Base-by-base conservation (phyloP, 2,113 vertebrate species). In the Trematomus loennbergii region DNA sequence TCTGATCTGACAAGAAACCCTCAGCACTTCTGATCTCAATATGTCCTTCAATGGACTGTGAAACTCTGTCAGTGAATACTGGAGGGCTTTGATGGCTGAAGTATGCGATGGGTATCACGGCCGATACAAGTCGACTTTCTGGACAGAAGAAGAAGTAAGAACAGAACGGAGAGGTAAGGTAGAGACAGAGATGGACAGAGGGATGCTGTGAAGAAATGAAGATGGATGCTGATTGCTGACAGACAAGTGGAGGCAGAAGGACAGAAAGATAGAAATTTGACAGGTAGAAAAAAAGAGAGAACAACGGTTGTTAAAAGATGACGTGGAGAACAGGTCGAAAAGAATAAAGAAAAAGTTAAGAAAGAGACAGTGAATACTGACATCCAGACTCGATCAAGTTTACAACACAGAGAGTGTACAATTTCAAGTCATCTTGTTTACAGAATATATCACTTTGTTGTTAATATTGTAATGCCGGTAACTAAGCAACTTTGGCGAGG, bases 61-160 rank as follows among this genome's bases (percentile, higher is more conserved):
- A 75, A 74, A 66, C 15, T 40, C 36, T 71, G 22, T 59, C 75
- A 69, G 45, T 67, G 64, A 72, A n/a, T 20, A 83, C 64, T 63
- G 63, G 46, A 81, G 75, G 61, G 64, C 46, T 85, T 75, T n/a
- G 59, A 90, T 82, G 84, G 65, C 74, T 87, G 85, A 85, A 81
- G 82, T 71, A 85, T 82, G 83, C 71, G 76, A 85, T 83, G 88
- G 74, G n/a, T 75, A 25, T 33, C 58, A 71, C 64, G 77, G 75
- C 59, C 4, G n/a, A 57, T 77, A 85, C 79, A 86, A 29, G 55
- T 40, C 53, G 75, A 88, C 58, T 72, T 50, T 74, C 52, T 87
- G 81, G 57, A 86, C 49, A 64, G 55, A 76, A 65, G 75, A 85
- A 65, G 45, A 65, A 60, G 9, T 18, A 4, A 62, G 79, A 75